These are phyloP conservation scores for Oasisia sp. DNA, from an alignment of 2,888 invertebrate genomes.

Conservation along the genomic window DNA sequence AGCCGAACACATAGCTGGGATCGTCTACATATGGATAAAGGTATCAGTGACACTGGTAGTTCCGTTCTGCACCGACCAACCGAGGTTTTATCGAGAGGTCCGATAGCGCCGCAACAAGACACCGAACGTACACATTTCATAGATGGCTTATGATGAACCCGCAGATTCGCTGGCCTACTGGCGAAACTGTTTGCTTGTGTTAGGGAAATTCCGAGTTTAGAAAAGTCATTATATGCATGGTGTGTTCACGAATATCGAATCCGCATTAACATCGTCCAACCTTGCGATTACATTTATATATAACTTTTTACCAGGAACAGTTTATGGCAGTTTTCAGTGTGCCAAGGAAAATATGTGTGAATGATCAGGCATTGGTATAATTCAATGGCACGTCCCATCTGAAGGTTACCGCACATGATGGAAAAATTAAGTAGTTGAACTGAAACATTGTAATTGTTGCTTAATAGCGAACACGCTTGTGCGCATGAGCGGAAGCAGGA, in stretches of 20 bases:
- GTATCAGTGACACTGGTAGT: background rate
- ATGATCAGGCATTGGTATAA: too few relatives aligned
- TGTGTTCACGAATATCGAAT: background rate
- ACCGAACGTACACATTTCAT: background rate
- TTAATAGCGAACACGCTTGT: too few relatives aligned
- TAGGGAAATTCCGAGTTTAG: background rate
- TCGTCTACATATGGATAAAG: background rate
- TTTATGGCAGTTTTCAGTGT: background rate
- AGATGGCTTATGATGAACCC: constrained; percentile 5
- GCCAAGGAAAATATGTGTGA: too few relatives aligned
- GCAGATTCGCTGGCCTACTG: background rate
- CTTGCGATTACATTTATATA: background rate
- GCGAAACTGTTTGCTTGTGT: background rate
- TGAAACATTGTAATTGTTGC: too few relatives aligned
- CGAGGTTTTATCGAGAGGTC: background rate
- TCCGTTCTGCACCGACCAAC: background rate
- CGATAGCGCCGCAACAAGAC: background rate
- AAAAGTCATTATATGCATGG: background rate
- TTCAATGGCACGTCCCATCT: too few relatives aligned
- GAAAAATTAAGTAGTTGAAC: too few relatives aligned
- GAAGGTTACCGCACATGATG: too few relatives aligned
- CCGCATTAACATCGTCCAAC: background rate
- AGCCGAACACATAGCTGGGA: background rate
- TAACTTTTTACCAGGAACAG: background rate
- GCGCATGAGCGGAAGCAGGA: too few relatives aligned